phyloP scores from a whole-genome alignment of 2,797 vertebrate genomes.

The Miichthys miiuy region DNA sequence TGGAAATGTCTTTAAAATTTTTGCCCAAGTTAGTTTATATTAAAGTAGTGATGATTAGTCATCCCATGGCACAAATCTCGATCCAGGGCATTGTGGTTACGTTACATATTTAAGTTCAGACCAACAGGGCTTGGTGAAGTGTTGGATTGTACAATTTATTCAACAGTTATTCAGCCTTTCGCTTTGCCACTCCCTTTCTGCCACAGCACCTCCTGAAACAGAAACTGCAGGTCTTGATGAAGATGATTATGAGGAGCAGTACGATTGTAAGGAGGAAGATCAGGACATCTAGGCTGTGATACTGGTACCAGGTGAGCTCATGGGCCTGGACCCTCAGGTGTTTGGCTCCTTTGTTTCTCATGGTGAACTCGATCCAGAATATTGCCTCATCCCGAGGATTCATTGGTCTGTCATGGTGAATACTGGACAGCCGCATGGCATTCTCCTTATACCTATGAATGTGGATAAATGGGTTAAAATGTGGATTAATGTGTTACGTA shows the following conservation, averaged over 20 bases:
- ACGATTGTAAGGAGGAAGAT: slow-evolving; percentile 76
- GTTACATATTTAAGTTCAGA: neutral
- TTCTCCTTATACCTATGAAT: slow-evolving; percentile 86
- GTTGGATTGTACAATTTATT: too few species aligned
- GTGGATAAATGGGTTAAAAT: neutral
- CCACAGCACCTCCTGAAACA: slow-evolving; percentile 65
- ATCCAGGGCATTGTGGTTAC: neutral
- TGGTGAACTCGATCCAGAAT: slow-evolving; percentile 91
- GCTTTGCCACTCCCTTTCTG: slow-evolving; percentile 59
- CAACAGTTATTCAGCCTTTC: slow-evolving; percentile 70
- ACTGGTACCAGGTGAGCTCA: slow-evolving; percentile 88
- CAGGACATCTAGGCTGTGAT: slow-evolving; percentile 86
- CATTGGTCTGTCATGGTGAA: slow-evolving; percentile 87
- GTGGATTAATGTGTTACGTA: neutral
- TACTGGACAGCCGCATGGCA: slow-evolving; percentile 80
- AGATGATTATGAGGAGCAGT: slow-evolving; percentile 62
- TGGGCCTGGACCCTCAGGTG: slow-evolving; percentile 87
- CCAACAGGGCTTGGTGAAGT: neutral
- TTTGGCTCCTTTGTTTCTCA: slow-evolving; percentile 87
- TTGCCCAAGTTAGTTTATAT: neutral
- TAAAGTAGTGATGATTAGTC: neutral
- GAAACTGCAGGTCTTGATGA: slow-evolving; percentile 70
- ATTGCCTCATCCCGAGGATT: slow-evolving; percentile 83
- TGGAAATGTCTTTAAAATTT: too few species aligned
- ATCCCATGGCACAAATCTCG: neutral